These are phyloP conservation scores for Drosophila helvetica DNA, from an alignment of 2,888 invertebrate genomes.

Conservation along the genomic window DNA sequence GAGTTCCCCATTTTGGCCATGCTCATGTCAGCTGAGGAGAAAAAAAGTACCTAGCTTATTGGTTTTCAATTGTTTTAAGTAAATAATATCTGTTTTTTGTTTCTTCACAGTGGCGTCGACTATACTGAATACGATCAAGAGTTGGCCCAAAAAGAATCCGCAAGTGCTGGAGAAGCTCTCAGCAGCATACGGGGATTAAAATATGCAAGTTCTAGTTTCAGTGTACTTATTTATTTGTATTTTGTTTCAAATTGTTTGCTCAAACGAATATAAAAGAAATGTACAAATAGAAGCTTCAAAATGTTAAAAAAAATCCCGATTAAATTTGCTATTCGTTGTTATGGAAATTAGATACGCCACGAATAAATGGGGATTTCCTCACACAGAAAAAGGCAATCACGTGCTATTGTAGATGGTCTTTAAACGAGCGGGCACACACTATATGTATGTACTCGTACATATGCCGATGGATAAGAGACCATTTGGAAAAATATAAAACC, in stretches of 20 bases:
- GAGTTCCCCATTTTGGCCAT: conserved; percentile 79
- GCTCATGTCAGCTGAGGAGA: conserved; percentile 80
- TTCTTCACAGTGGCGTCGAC: conserved; percentile 64
- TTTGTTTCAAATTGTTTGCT: conserved; percentile 53
- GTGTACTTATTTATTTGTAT: conserved; percentile 31
- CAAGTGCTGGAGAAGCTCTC: conserved; percentile 53
- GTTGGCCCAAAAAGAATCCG: conserved; percentile 50
- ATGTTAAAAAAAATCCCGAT: conserved; percentile 14
- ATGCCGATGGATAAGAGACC: conserved; percentile 16
- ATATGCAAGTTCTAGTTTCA: conserved; percentile 31
- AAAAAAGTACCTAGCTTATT: conserved; percentile 64
- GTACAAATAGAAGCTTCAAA: conserved; percentile 13
- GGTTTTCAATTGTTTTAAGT: too few species aligned
- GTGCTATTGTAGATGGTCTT: conserved; percentile 23
- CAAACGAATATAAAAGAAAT: conserved; percentile 28
- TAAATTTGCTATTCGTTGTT: neutral
- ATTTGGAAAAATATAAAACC: conserved; percentile 30
- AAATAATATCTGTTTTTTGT: neutral
- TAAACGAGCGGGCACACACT: neutral
- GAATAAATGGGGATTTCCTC: conserved; percentile 9
- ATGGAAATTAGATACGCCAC: conserved; percentile 29
- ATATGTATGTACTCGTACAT: too few species aligned
- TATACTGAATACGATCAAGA: conserved; percentile 67
- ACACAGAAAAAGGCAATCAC: conserved; percentile 4
- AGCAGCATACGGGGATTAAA: conserved; percentile 56